Conservation (phyloP, 92 coral and sea anemone species). For the Siderastrea siderea region DNA sequence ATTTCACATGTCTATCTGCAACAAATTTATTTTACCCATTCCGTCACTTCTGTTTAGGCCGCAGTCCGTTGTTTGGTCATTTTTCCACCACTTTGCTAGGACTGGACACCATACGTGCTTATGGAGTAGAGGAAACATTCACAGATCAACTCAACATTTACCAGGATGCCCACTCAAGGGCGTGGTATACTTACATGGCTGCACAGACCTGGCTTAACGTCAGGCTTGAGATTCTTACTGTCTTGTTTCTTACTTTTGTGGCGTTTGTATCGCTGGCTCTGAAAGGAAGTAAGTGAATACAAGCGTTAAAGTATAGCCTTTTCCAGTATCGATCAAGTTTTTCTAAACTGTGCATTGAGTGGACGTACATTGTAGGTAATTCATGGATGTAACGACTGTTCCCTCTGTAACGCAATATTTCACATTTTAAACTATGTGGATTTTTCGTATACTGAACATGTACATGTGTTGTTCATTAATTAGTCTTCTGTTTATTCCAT, state of each 20-base stretch:
- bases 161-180: constrained; percentile 92
- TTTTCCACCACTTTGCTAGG: constrained; percentile 97
- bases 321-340: background rate
- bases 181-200: constrained; percentile 88
- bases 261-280: constrained; percentile 84
- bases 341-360: background rate
- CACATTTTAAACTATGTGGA: too few relatives aligned
- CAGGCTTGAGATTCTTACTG: constrained; percentile 83
- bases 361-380: too few relatives aligned
- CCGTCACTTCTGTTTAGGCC: constrained; percentile 55
- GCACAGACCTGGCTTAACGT: constrained; percentile 88
- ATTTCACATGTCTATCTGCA: background rate
- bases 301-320: too few relatives aligned
- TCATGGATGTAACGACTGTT: too few relatives aligned
- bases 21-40: background rate
- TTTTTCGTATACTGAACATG: too few relatives aligned
- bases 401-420: too few relatives aligned
- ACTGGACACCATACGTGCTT: constrained; percentile 92
- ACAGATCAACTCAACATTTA: constrained; percentile 79
- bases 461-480: too few relatives aligned
- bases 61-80: constrained; percentile 95
- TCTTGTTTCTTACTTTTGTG: constrained; percentile 81
- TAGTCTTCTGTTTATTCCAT: too few relatives aligned
- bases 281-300: constrained; percentile 74
- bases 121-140: constrained; percentile 81